Evolutionary conservation across 2,888 invertebrate species (phyloP), one percentile per base, ranked within the genome.

Genomic region (Orchestes rusci): DNA sequence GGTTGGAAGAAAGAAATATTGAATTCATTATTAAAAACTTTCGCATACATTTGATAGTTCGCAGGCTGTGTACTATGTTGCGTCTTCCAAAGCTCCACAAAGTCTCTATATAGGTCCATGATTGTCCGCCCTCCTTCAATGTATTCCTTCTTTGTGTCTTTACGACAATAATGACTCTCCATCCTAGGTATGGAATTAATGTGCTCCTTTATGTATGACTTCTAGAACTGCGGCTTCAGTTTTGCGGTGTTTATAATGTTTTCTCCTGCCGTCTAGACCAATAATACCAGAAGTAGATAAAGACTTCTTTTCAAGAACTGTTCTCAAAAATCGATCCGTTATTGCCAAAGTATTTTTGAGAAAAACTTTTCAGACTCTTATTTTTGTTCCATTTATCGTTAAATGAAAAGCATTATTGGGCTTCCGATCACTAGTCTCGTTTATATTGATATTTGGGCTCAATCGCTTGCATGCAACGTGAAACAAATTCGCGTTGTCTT

Each of bases 381-480:
- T 37, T 37, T 38, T 38, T 34, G 33, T 27, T 15, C 12, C 16
- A 13, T 20, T 3, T 13, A 34, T 17, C 8, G 31, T 27, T 31
- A 41, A 41, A 8, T 16, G 29, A 19, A 13, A 41, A 16, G 41
- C 41, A 41, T 41, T 30, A 17, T 39, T 39, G 12, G 41, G 34
- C 2, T 41, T 20, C 15, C 41, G 17, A 2, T 12, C 16, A 12
- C 16, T 20, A 7, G 2, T 31, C 28, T 10, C 28, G 33, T 13
- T 15, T 27, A 12, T 41, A 41, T n/a, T 41, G 30, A 27, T 41
- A 34, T 34, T 20, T 41, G 2, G 41, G 34, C 4, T 3, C 13
- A 16, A 27, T 15, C 12, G 15, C 12, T 27, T 34, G 5, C 23
- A 23, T 23, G 10, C 23, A 23, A 7, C 23, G 23, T 23, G 23